phyloP scores from a whole-genome alignment of 2,113 vertebrate species.

The Sander lucioperca region DNA sequence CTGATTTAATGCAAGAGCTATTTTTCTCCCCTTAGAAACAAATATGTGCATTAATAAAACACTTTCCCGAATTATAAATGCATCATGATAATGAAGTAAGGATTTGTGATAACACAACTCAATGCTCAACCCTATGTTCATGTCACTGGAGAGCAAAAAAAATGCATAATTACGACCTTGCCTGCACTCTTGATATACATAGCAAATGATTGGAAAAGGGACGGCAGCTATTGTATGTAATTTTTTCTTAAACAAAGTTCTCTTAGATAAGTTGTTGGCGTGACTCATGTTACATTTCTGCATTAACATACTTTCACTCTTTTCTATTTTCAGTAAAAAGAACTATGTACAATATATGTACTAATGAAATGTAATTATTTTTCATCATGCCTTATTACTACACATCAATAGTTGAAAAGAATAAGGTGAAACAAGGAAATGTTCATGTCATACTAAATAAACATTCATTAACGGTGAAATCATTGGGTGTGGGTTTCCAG shows the following conservation, averaged over 20 bases:
- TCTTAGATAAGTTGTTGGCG: background rate
- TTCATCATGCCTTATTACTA: background rate
- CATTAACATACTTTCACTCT: background rate
- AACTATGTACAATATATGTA: background rate
- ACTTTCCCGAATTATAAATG: conserved; percentile 40
- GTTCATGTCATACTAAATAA: background rate
- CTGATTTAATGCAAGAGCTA: conserved; percentile 19
- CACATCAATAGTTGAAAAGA: background rate
- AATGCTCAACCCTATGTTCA: background rate
- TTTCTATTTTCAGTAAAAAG: background rate
- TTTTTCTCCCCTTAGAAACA: conserved; percentile 34
- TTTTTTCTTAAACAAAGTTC: background rate
- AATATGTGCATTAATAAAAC: conserved; percentile 55
- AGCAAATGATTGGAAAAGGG: background rate
- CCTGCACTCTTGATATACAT: background rate
- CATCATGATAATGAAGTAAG: conserved; percentile 40
- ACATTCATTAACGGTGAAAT: background rate
- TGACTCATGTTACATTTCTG: background rate
- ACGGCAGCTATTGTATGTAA: background rate
- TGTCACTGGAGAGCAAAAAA: background rate
- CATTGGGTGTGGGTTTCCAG: background rate
- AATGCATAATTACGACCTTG: conserved; percentile 4
- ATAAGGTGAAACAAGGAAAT: background rate
- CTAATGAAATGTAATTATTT: background rate
- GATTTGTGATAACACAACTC: conserved; percentile 14